A percentile compares a stretch with the other conserved stretches of the same genome.
phyloP scores from a whole-genome alignment of 1,140 invertebrate species.

The Caenorhabditis brenneri region DNA sequence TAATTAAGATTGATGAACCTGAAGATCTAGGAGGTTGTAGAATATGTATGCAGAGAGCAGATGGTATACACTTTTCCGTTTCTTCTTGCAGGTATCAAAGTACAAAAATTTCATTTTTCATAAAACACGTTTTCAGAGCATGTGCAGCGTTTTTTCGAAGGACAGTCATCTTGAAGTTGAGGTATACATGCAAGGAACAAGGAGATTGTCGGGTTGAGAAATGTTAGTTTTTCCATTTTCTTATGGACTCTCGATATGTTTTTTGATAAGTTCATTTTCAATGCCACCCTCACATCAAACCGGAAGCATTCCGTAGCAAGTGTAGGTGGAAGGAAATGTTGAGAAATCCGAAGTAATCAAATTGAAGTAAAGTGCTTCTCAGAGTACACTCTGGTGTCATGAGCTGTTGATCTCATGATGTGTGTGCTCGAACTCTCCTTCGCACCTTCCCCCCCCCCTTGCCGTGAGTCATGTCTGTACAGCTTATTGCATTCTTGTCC shows the following conservation, averaged over 20 bases:
- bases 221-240: not conserved
- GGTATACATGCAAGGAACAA: constrained; percentile 3
- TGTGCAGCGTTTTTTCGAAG: constrained; percentile 38
- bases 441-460: no score
- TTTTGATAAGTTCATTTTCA: not conserved
- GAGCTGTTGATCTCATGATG: not conserved
- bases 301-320: not conserved
- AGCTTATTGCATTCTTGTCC: no score
- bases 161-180: constrained; percentile 36
- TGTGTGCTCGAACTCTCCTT: no score
- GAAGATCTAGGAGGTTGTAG: not conserved
- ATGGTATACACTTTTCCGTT: constrained; percentile 31
- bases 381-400: not conserved
- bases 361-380: not conserved
- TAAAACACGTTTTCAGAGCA: constrained; percentile 15
- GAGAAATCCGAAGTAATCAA: not conserved
- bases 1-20: not conserved
- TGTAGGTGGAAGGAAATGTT: not conserved
- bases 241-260: no score
- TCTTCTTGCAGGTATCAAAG: constrained; percentile 29
- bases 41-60: not conserved
- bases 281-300: not conserved
- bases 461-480: no score
- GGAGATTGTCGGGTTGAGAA: constrained; percentile 26
- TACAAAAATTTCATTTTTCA: not conserved